Evolutionary conservation across 2,888 invertebrate species (phyloP).

Genomic region (Eupithecia tripunctaria): DNA sequence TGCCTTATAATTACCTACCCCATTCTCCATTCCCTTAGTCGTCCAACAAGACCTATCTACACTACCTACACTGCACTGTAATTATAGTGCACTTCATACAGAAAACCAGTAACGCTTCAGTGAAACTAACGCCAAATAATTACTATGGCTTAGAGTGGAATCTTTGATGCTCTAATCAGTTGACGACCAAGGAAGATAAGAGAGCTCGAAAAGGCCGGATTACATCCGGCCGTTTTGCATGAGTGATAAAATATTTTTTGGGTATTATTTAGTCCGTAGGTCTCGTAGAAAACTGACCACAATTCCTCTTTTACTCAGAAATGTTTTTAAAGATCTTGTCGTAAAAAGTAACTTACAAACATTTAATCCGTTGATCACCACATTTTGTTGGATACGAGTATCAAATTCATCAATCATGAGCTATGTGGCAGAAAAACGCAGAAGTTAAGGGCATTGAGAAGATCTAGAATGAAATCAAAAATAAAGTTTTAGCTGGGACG

Average conservation of each 20-base stretch:
- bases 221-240: constrained; percentile 6
- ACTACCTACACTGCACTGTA: constrained; percentile 34
- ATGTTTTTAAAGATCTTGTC: no score
- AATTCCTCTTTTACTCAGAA: no score
- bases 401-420: not conserved
- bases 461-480: not conserved
- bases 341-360: no score
- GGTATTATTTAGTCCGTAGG: no score
- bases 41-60: constrained; percentile 3
- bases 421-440: not conserved
- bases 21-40: constrained; percentile 2
- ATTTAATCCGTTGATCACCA: not conserved
- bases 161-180: constrained; percentile 79
- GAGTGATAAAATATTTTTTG: no score
- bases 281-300: not conserved
- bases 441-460: not conserved
- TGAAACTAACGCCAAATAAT: constrained; percentile 66
- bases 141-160: constrained; percentile 61
- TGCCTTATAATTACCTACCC: not conserved
- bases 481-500: not conserved
- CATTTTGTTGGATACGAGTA: not conserved
- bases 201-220: constrained; percentile 4
- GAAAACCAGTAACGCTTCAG: constrained; percentile 50
- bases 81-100: constrained; percentile 36
- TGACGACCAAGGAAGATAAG: constrained; percentile 52